A percentile compares a stretch with the other conserved stretches of the same genome.
Conservation (phyloP, 2,888 invertebrate species). For the Drosophila algonquin region DNA sequence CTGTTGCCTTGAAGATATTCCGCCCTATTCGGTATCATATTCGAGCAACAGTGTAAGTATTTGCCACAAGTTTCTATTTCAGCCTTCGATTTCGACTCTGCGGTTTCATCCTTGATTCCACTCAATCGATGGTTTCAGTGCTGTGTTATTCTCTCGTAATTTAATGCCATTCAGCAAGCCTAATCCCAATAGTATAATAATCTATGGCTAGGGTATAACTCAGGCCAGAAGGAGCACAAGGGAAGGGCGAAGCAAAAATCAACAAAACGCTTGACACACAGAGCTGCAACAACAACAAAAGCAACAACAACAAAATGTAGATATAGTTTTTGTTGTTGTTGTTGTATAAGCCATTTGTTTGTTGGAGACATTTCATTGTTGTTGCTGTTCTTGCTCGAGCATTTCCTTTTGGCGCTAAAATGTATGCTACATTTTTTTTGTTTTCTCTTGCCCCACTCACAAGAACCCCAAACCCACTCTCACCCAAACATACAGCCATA, state of each 20-base stretch:
- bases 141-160: not conserved
- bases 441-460: conserved; percentile 12
- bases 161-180: not conserved
- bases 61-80: not conserved
- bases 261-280: conserved; percentile 43
- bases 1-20: no score
- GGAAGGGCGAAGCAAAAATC: conserved; percentile 1
- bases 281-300: conserved; percentile 11
- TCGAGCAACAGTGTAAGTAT: not conserved
- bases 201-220: not conserved
- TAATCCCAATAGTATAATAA: not conserved
- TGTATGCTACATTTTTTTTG: conserved; percentile 59
- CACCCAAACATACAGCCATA: conserved; percentile 3
- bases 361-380: conserved; percentile 35
- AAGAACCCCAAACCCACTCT: not conserved
- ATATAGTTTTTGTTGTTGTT: conserved; percentile 13
- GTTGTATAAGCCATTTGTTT: conserved; percentile 26
- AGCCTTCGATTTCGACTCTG: not conserved
- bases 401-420: conserved; percentile 68
- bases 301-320: conserved; percentile 11
- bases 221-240: not conserved
- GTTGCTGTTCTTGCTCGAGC: conserved; percentile 54
- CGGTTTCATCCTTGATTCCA: not conserved
- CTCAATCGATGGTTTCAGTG: not conserved
- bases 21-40: no score